Evolutionary conservation across 1,140 invertebrate species (phyloP).

Genomic region (Eufriesea mexicana): DNA sequence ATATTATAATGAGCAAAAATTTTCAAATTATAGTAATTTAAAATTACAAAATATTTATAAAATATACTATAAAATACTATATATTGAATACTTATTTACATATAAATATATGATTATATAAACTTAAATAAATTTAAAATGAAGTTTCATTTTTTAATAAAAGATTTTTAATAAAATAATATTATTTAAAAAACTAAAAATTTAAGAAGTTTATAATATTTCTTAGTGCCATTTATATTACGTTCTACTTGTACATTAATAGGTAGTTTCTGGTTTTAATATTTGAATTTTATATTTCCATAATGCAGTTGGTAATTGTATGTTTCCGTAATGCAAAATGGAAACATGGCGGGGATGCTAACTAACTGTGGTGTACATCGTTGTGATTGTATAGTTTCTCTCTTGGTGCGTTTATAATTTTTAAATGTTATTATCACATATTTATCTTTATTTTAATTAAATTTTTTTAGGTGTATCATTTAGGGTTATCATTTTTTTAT

Average conservation of each 20-base stretch:
- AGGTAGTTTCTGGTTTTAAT: background rate
- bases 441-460: background rate
- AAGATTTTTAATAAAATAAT: background rate
- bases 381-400: constrained; percentile 64
- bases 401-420: constrained; percentile 70
- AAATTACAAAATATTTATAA: background rate
- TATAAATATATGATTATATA: background rate
- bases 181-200: background rate
- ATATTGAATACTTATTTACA: background rate
- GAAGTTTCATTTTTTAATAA: background rate
- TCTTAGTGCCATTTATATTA: background rate
- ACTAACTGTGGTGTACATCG: constrained; percentile 62
- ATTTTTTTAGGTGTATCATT: background rate
- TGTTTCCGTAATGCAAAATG: background rate
- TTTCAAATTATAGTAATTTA: background rate
- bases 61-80: background rate
- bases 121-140: background rate
- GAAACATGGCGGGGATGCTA: constrained; percentile 73
- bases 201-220: background rate
- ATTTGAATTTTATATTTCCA: background rate
- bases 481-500: constrained; percentile 9
- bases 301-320: background rate
- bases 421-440: constrained; percentile 3
- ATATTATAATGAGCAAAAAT: background rate
- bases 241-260: background rate